A percentile compares a stretch with the other conserved stretches of the same genome.
These are phyloP conservation scores for Scaptomyza reducta DNA, from an alignment of 2,888 invertebrate genomes.

Conservation along the genomic window DNA sequence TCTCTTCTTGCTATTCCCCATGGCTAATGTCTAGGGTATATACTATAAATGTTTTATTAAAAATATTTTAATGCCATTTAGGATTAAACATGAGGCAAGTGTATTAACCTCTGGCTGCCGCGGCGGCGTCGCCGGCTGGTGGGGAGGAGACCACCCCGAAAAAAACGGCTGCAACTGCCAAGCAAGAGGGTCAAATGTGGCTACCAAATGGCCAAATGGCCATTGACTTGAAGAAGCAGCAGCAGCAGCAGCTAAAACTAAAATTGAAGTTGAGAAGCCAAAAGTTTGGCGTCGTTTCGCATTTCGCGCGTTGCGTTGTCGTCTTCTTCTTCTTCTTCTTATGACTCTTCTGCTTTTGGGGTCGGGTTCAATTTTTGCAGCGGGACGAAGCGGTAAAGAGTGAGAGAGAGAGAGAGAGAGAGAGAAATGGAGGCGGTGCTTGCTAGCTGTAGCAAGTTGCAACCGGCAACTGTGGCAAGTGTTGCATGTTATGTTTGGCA, in stretches of 20 bases:
- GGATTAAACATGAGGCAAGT: constrained; percentile 74
- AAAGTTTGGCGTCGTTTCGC: constrained; percentile 55
- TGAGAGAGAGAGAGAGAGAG: constrained; percentile 23
- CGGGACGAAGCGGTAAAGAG: not conserved
- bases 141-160: constrained; percentile 51
- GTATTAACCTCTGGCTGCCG: constrained; percentile 62
- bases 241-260: constrained; percentile 13
- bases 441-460: constrained; percentile 21
- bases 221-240: constrained; percentile 21
- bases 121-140: not conserved
- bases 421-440: constrained; percentile 45
- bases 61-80: constrained; percentile 79
- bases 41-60: constrained; percentile 70
- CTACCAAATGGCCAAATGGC: constrained; percentile 37
- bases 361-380: constrained; percentile 65
- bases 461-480: constrained; percentile 47
- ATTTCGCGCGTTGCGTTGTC: constrained; percentile 64
- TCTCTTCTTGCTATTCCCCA: no score
- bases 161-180: constrained; percentile 54
- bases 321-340: constrained; percentile 6
- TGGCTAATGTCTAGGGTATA: constrained; percentile 13
- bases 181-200: constrained; percentile 46
- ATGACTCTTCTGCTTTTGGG: constrained; percentile 22
- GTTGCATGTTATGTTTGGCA: constrained; percentile 61
- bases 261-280: constrained; percentile 6